These are phyloP conservation scores for Zele albiditarsus DNA, from an alignment of 2,888 invertebrate species.

Conservation along the genomic window DNA sequence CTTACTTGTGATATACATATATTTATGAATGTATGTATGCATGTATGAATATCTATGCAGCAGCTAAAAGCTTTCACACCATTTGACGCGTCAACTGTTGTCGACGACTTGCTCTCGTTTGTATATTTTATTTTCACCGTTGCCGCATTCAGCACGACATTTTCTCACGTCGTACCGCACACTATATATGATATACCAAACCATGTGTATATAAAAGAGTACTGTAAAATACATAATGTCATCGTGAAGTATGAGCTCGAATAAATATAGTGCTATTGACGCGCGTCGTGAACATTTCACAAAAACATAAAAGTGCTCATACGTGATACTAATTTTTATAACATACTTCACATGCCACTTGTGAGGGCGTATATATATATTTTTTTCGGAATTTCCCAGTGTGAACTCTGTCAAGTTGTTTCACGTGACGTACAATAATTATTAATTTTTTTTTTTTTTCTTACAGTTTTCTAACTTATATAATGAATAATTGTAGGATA, in stretches of 20 bases:
- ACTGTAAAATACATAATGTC: neutral
- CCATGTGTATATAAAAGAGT: slow-evolving; percentile 13
- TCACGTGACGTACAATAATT: neutral
- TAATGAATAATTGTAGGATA: too few relatives aligned
- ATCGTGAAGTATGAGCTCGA: neutral
- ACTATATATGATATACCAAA: neutral
- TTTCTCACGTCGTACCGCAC: neutral
- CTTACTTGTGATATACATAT: neutral
- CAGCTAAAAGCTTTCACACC: slow-evolving; percentile 59
- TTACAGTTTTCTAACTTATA: too few relatives aligned
- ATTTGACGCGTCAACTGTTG: slow-evolving; percentile 55
- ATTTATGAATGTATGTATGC: slow-evolving; percentile 8
- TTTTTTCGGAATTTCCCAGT: neutral
- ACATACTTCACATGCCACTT: neutral
- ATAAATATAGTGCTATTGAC: neutral
- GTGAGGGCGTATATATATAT: neutral
- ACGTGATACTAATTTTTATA: neutral
- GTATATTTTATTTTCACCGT: slow-evolving; percentile 48
- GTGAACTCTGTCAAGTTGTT: neutral
- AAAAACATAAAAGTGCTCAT: neutral
- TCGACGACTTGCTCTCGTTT: slow-evolving; percentile 49
- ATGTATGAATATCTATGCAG: slow-evolving; percentile 45
- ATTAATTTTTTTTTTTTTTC: neutral
- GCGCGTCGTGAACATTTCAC: neutral
- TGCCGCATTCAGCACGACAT: slow-evolving; percentile 2